These are phyloP conservation scores for Thymelicus acteon DNA, from an alignment of 2,888 invertebrate genomes.

Conservation along the genomic window DNA sequence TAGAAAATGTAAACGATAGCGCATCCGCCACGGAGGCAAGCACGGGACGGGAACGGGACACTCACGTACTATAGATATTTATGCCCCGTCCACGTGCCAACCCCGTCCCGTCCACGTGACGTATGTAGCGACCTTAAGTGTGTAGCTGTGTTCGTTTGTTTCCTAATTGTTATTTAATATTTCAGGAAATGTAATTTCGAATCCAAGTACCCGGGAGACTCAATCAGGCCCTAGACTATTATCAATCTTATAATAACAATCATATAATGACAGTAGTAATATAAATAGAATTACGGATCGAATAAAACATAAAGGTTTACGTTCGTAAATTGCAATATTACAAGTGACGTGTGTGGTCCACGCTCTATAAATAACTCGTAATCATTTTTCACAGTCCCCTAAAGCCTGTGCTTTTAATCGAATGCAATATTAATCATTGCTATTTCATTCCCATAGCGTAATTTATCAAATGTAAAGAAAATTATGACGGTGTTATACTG, in stretches of 20 bases:
- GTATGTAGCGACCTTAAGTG: too few species aligned
- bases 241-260: background rate
- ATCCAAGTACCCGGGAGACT: too few species aligned
- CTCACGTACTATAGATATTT: too few species aligned
- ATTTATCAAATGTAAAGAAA: slow-evolving; percentile 3
- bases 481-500: background rate
- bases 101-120: too few species aligned
- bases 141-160: too few species aligned
- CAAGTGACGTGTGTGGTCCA: background rate
- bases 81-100: too few species aligned
- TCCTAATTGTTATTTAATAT: too few species aligned
- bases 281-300: background rate
- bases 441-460: background rate
- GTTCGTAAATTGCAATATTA: background rate
- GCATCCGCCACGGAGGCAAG: too few species aligned
- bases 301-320: background rate
- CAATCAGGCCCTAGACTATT: too few species aligned
- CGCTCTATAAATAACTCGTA: slow-evolving; percentile 8
- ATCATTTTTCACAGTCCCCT: slow-evolving; percentile 9
- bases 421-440: slow-evolving; percentile 6
- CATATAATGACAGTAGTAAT: background rate
- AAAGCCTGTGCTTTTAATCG: background rate
- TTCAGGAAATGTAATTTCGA: too few species aligned
- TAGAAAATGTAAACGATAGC: too few species aligned
- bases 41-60: too few species aligned